These are phyloP conservation scores for Cataglyphis altisquamis DNA, from an alignment of 2,888 invertebrate species.

Conservation along the genomic window DNA sequence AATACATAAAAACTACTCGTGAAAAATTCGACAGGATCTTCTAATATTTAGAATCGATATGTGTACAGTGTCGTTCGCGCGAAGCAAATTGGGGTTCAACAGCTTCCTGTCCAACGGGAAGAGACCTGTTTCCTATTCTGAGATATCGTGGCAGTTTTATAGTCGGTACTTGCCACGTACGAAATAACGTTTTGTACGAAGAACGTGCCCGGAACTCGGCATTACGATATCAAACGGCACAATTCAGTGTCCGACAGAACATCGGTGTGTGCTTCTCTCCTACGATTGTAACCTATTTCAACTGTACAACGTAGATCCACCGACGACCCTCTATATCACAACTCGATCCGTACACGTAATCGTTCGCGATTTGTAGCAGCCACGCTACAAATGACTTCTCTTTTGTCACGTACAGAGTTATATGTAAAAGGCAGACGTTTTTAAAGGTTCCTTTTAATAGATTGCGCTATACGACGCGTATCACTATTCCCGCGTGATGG, in stretches of 20 bases:
- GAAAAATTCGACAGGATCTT: background rate
- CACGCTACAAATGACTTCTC: constrained; percentile 44
- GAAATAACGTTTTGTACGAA: constrained; percentile 73
- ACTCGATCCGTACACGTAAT: constrained; percentile 49
- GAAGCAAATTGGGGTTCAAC: constrained; percentile 62
- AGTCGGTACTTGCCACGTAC: constrained; percentile 74
- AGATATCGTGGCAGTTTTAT: constrained; percentile 75
- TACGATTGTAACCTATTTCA: constrained; percentile 72
- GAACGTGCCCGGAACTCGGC: constrained; percentile 72
- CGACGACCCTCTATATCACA: constrained; percentile 45
- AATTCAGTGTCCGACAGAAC: constrained; percentile 68
- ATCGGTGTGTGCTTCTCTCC: constrained; percentile 62
- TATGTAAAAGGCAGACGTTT: constrained; percentile 33
- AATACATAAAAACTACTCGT: background rate
- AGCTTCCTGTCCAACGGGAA: constrained; percentile 69
- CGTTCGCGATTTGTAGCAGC: constrained; percentile 52
- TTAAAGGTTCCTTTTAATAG: constrained; percentile 29
- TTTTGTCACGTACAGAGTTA: constrained; percentile 43
- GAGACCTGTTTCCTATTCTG: constrained; percentile 69
- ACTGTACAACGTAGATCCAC: constrained; percentile 51
- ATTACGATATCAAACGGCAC: constrained; percentile 70
- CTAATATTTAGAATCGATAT: constrained; percentile 25
- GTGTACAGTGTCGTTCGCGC: constrained; percentile 47
- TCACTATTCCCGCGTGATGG: background rate
- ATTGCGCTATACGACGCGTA: background rate